Evolutionary conservation across 2,113 vertebrate species (phyloP).

Genomic region (Maccullochella peelii): DNA sequence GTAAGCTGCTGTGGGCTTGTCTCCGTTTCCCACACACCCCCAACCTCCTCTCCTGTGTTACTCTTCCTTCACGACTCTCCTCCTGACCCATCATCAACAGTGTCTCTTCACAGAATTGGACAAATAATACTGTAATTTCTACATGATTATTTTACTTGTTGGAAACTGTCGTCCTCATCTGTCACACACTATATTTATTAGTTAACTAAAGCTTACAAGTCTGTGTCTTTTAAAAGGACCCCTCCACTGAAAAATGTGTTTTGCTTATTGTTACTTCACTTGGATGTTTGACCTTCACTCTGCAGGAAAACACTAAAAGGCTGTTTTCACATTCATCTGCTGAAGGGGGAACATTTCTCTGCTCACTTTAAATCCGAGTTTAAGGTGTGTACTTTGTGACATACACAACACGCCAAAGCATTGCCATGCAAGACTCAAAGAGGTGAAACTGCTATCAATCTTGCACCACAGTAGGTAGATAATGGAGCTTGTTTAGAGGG

Average conservation of each 20-base stretch:
- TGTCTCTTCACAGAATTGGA: background rate
- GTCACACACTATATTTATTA: background rate
- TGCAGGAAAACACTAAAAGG: background rate
- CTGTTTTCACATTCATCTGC: background rate
- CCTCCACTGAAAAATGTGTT: background rate
- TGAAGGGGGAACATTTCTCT: background rate
- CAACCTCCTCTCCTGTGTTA: constrained; percentile 37
- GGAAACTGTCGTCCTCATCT: background rate
- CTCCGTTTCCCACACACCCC: constrained; percentile 22
- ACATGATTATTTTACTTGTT: background rate
- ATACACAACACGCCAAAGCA: background rate
- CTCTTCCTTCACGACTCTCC: constrained; percentile 44
- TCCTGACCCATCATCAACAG: constrained; percentile 44
- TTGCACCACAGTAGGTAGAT: background rate
- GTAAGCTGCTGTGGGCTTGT: constrained; percentile 42
- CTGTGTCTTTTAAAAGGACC: background rate
- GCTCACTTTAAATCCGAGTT: background rate
- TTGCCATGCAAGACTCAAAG: background rate
- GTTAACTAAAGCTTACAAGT: background rate
- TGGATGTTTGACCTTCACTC: constrained; percentile 15
- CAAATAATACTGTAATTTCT: background rate
- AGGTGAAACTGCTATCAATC: background rate
- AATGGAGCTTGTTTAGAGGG: background rate
- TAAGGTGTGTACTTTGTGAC: background rate
- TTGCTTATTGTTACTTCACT: background rate